A percentile compares a stretch with the other conserved stretches of the same genome.
Conservation (phyloP, 2,113 vertebrate genomes). For the Sapajus apella region DNA sequence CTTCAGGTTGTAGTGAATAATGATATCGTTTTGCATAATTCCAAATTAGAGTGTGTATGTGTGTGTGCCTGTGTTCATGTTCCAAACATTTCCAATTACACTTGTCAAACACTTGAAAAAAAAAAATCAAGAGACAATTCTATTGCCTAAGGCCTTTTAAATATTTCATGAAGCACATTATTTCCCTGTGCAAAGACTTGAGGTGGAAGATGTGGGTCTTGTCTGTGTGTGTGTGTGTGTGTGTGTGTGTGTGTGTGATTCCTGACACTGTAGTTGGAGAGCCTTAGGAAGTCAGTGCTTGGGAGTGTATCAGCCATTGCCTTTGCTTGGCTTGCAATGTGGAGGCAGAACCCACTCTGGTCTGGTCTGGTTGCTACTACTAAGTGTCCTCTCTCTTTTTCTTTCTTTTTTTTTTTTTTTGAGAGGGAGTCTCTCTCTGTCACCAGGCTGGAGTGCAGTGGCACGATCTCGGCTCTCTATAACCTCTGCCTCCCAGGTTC, state of each 20-base stretch:
- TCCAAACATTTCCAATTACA: conserved; percentile 65
- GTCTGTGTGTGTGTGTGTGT: neutral
- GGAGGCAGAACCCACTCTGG: neutral
- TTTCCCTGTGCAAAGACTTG: conserved; percentile 46
- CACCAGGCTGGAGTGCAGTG: too few relatives aligned
- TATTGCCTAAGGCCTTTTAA: conserved; percentile 71
- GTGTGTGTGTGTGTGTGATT: neutral
- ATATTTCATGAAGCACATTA: conserved; percentile 49
- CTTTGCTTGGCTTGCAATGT: neutral
- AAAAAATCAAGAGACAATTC: conserved; percentile 61
- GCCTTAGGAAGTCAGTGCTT: neutral
- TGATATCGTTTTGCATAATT: conserved; percentile 62
- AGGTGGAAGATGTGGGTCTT: neutral
- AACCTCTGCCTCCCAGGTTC: too few relatives aligned
- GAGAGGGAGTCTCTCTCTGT: too few relatives aligned
- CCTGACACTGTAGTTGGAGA: neutral
- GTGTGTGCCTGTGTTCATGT: neutral
- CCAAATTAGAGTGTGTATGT: conserved; percentile 49
- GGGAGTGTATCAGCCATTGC: neutral
- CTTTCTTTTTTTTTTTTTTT: too few relatives aligned
- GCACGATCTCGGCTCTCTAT: too few relatives aligned
- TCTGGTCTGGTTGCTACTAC: neutral
- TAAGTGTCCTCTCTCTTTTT: neutral
- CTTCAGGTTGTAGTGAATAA: conserved; percentile 61
- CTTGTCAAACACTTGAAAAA: conserved; percentile 47